These are phyloP conservation scores for Ctenicera cuprea DNA, from an alignment of 2,888 invertebrate genomes.

Conservation along the genomic window DNA sequence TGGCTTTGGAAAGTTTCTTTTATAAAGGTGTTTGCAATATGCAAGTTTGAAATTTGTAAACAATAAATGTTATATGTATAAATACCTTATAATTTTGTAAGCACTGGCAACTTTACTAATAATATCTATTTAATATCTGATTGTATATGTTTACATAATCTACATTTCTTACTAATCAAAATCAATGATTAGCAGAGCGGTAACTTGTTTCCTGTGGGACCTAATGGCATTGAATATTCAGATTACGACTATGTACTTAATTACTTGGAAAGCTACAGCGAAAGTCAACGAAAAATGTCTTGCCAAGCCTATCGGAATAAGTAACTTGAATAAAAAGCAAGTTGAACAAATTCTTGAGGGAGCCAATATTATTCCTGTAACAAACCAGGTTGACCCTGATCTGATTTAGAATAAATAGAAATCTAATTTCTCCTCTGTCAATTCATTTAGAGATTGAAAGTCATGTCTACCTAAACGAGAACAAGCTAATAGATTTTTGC, in stretches of 20 bases:
- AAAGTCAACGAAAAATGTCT: conserved; percentile 81
- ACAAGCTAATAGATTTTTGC: conserved; percentile 81
- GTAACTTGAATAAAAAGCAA: conserved; percentile 90
- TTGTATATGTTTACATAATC: too few relatives aligned
- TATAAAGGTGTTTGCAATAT: too few relatives aligned
- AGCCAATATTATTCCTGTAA: conserved; percentile 80
- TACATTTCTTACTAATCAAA: too few relatives aligned
- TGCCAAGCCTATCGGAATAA: conserved; percentile 87
- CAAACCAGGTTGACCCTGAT: conserved; percentile 73
- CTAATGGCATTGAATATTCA: conserved; percentile 77
- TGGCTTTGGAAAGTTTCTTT: too few relatives aligned
- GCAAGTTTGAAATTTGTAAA: too few relatives aligned
- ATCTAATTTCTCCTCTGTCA: neutral
- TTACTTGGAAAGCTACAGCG: conserved; percentile 89
- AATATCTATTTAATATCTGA: too few relatives aligned
- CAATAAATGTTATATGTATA: too few relatives aligned
- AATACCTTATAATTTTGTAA: too few relatives aligned
- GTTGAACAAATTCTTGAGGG: conserved; percentile 80
- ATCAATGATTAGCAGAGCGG: conserved; percentile 76
- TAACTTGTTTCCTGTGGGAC: conserved; percentile 78
- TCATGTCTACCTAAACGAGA: conserved; percentile 87
- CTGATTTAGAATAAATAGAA: neutral
- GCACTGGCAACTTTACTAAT: too few relatives aligned
- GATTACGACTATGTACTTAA: conserved; percentile 84
- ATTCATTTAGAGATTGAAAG: conserved; percentile 81